A percentile compares a stretch with the other conserved stretches of the same genome.
Evolutionary conservation across 2,888 invertebrate genomes (phyloP).

Genomic region (Hofmannophila pseudospretella): DNA sequence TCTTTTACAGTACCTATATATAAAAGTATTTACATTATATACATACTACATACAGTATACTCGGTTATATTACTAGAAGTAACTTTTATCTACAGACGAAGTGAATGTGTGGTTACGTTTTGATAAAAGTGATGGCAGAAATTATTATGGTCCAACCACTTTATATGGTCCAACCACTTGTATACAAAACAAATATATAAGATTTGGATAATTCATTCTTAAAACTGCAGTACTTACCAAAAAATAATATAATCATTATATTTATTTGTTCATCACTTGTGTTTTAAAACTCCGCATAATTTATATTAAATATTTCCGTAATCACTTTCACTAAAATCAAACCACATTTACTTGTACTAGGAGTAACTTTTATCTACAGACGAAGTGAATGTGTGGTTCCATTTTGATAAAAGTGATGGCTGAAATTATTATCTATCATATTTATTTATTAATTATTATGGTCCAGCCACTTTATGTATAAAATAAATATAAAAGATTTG

Average conservation of each 20-base stretch:
- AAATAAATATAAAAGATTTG: too few relatives aligned
- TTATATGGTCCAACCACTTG: too few relatives aligned
- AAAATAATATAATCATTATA: too few relatives aligned
- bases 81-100: conserved; percentile 70
- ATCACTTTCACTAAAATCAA: neutral
- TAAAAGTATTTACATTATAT: conserved; percentile 71
- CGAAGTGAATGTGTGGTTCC: conserved; percentile 49
- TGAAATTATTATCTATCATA: conserved; percentile 16
- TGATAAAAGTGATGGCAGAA: conserved; percentile 27
- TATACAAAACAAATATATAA: too few relatives aligned
- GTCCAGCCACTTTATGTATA: too few relatives aligned
- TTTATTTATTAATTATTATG: neutral
- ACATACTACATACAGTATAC: conserved; percentile 67
- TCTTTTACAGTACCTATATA: conserved; percentile 65
- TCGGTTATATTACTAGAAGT: conserved; percentile 65
- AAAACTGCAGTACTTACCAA: too few relatives aligned
- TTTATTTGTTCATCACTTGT: too few relatives aligned
- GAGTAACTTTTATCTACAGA: conserved; percentile 74
- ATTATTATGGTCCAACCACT: conserved; percentile 14
- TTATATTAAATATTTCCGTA: neutral
- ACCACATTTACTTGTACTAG: conserved; percentile 47
- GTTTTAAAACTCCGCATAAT: neutral
- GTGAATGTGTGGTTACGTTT: conserved; percentile 43
- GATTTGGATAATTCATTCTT: too few relatives aligned
- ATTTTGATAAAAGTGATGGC: conserved; percentile 36